Conservation (phyloP, 2,797 vertebrate species). For the Kryptolebias ocellatus region DNA sequence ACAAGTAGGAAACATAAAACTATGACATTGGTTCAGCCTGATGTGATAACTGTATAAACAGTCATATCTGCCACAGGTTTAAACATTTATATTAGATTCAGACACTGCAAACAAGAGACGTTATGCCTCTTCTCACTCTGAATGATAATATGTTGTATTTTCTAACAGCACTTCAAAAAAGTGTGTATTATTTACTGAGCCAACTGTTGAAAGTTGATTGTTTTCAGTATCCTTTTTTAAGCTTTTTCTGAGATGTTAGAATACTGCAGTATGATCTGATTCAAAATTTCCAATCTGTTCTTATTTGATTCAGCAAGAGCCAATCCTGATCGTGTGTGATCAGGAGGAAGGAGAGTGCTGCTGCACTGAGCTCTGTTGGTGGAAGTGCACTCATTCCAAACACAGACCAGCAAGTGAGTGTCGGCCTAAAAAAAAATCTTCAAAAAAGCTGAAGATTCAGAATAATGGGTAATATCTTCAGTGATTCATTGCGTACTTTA, state of each 20-base stretch:
- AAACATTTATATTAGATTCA: constrained; percentile 9
- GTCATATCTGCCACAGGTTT: constrained; percentile 20
- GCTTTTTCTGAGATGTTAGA: constrained; percentile 5
- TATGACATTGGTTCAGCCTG: background rate
- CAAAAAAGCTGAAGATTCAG: too few species aligned
- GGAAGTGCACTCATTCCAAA: too few species aligned
- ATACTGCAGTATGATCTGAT: background rate
- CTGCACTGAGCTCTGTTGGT: too few species aligned
- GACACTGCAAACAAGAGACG: constrained; percentile 15
- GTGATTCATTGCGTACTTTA: too few species aligned
- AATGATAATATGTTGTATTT: constrained; percentile 3
- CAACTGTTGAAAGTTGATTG: constrained; percentile 1
- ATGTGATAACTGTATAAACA: constrained; percentile 5
- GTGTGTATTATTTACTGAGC: constrained; percentile 5
- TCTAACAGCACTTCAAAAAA: constrained; percentile 4
- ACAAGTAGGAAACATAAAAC: background rate
- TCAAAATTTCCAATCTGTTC: background rate
- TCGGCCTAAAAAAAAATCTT: too few species aligned
- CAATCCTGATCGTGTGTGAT: background rate
- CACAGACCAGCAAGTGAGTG: too few species aligned
- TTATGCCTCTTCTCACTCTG: background rate
- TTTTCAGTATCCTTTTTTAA: background rate
- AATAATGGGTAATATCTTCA: too few species aligned
- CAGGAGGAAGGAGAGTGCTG: background rate
- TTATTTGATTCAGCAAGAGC: too few species aligned